A percentile compares a stretch with the other conserved stretches of the same genome.
Evolutionary conservation across 2,888 invertebrate species (phyloP).

Genomic region (Amblyjoppa fuscipennis): DNA sequence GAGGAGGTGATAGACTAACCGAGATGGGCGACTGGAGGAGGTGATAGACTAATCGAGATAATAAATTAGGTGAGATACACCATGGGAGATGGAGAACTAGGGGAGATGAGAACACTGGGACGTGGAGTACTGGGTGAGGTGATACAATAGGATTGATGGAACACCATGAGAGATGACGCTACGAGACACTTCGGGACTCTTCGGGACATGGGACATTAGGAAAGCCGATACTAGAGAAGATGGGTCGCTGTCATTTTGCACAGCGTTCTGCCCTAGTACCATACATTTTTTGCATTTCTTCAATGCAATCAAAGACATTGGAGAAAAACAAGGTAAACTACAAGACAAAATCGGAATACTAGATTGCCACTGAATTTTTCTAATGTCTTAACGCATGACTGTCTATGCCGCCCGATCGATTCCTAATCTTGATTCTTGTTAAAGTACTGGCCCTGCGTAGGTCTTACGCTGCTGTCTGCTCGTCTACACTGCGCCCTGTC

Average conservation of each 20-base stretch:
- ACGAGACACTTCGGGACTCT: too few species aligned
- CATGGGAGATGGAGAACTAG: not conserved
- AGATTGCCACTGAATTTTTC: constrained; percentile 31
- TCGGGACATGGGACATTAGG: too few species aligned
- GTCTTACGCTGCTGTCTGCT: constrained; percentile 14
- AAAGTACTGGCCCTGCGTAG: constrained; percentile 36
- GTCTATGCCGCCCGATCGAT: constrained; percentile 34
- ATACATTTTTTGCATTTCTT: not conserved
- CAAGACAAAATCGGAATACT: not conserved
- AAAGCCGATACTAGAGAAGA: too few species aligned
- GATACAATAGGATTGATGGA: not conserved
- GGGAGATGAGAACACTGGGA: not conserved
- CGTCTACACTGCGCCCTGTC: not conserved
- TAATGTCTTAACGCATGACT: not conserved
- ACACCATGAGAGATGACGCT: not conserved
- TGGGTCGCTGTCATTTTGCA: too few species aligned
- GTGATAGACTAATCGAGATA: not conserved
- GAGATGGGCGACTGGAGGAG: not conserved
- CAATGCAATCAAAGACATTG: not conserved
- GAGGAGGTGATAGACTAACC: not conserved
- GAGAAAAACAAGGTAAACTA: not conserved
- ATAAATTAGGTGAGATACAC: not conserved
- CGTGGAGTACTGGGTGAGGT: not conserved
- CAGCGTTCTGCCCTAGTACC: too few species aligned
- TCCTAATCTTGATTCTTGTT: constrained; percentile 64